phyloP scores from a whole-genome alignment of 2,888 invertebrate species.

The Hyposoter didymator region DNA sequence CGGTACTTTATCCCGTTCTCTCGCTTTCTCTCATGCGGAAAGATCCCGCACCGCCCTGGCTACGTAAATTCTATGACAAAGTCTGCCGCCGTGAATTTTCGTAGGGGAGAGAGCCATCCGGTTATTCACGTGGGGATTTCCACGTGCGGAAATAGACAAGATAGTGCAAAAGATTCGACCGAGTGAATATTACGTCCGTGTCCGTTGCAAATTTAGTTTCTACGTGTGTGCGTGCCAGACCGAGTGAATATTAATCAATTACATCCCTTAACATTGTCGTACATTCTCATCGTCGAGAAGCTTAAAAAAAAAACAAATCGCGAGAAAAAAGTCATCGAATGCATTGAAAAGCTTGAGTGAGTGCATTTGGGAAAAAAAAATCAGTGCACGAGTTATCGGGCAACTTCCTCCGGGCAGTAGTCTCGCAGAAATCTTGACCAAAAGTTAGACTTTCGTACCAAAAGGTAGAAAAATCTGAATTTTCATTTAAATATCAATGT shows the following conservation, averaged over 20 bases:
- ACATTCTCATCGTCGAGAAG: neutral
- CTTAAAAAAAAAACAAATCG: neutral
- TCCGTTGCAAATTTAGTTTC: constrained; percentile 10
- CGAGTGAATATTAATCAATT: neutral
- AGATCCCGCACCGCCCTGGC: constrained; percentile 8
- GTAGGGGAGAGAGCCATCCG: constrained; percentile 23
- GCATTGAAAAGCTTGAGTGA: neutral
- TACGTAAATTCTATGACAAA: constrained; percentile 30
- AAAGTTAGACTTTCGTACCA: too few relatives aligned
- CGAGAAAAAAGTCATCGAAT: neutral
- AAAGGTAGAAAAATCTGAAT: too few relatives aligned
- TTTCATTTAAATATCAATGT: too few relatives aligned
- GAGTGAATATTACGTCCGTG: constrained; percentile 45
- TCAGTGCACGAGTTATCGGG: neutral
- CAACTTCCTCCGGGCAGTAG: neutral
- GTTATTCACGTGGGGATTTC: constrained; percentile 48
- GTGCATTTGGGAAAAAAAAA: neutral
- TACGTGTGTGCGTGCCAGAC: constrained; percentile 12
- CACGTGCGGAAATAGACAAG: constrained; percentile 37
- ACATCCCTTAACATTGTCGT: neutral
- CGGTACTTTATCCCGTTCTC: neutral
- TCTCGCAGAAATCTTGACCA: too few relatives aligned
- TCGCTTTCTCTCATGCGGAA: neutral
- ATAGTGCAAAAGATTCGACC: constrained; percentile 45
- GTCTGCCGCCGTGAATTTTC: constrained; percentile 22